Percentiles rank a stretch among this genome's conserved stretches.
Conservation (phyloP, 2,797 vertebrate species). For the Coregonus suidteri region DNA sequence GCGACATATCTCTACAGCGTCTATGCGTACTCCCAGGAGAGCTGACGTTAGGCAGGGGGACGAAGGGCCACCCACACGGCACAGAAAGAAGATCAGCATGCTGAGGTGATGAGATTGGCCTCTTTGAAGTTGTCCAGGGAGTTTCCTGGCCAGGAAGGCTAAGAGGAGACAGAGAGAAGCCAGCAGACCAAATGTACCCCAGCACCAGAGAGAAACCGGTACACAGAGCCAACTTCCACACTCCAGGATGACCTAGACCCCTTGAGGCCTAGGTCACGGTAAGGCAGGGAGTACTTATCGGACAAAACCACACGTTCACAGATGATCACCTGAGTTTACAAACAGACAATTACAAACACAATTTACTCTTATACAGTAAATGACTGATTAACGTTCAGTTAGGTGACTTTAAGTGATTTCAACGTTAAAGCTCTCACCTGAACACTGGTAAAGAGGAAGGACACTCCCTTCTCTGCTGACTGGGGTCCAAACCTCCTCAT, state of each 20-base stretch:
- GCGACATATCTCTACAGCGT: conserved; percentile 74
- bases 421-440: conserved; percentile 53
- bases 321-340: conserved; percentile 48
- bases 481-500: conserved; percentile 70
- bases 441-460: conserved; percentile 61
- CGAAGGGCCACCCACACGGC: conserved; percentile 71
- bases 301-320: conserved; percentile 54
- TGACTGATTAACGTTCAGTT: neutral
- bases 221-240: conserved; percentile 66
- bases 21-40: conserved; percentile 71
- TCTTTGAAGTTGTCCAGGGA: conserved; percentile 71
- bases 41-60: conserved; percentile 72
- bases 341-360: neutral
- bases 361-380: too few species aligned
- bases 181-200: conserved; percentile 65
- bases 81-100: conserved; percentile 73
- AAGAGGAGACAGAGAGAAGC: conserved; percentile 58
- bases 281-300: conserved; percentile 62
- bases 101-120: conserved; percentile 70
- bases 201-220: conserved; percentile 69
- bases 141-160: conserved; percentile 65
- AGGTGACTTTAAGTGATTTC: neutral
- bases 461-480: conserved; percentile 56
- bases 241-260: conserved; percentile 66
- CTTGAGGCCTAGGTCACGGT: conserved; percentile 53